Evolutionary conservation across 2,797 vertebrate species (phyloP), one percentile per base, ranked within the genome.

Genomic region (Acropternis orthonyx): DNA sequence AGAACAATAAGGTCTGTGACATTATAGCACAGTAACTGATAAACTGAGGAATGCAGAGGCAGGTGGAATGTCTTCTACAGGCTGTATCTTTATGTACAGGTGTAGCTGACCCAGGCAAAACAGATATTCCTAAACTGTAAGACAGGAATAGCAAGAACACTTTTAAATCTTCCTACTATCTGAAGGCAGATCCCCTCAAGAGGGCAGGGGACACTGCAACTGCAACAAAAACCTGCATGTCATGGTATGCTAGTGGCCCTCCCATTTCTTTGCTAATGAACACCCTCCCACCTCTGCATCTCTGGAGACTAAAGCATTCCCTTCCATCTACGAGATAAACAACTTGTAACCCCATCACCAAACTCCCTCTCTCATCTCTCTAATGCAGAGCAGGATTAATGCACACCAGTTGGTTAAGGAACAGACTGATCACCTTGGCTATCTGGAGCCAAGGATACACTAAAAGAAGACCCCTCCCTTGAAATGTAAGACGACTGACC

Each of bases 21-120:
- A 18, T 9, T 26, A 32, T 1, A 12, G 14, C n/a, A 69, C 0
- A 1, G 10, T n/a, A n/a, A 54, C 3, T 48, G 62, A 62, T 54
- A 44, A 36, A 63, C 0, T 14, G 6, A 80, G 14, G 22, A 83
- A 49, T 39, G 66, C 11, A 11, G 55, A 63, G 10, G 26, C 23
- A 59, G 19, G 19, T 2, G 5, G 6, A 62, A 44, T 36, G 28
- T 18, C 37, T 83, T 63, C 39, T 46, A 18, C 5, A 36, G 19
- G 11, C 10, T 73, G 6, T 1, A 27, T 14, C 7, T 75, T 52
- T 74, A 80, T 0, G 3, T 20, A 80, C 28, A 75, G 12, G 48
- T 8, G 6, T 9, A 69, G 18, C 34, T 54, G 21, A 80, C 10
- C 8, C 15, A 71, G 1, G 3, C 37, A 77, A 63, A 87, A 54